Evolutionary conservation across 2,113 vertebrate genomes (phyloP).

Genomic region (Cephalopholis sonnerati): DNA sequence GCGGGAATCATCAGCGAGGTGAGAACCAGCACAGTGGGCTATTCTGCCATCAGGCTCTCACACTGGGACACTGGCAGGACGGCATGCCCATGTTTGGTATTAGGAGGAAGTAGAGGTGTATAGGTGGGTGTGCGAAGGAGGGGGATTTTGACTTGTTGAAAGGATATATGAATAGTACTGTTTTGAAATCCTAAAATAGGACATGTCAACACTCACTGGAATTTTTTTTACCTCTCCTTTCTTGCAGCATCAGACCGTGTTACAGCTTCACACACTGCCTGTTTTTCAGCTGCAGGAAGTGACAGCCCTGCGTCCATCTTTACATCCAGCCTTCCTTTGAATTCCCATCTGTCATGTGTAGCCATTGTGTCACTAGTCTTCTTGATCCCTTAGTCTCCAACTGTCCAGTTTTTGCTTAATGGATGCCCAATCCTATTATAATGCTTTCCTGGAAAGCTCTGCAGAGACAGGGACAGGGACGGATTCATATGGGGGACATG

Average conservation of each 20-base stretch:
- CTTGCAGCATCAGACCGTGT: not conserved
- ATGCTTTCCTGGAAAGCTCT: constrained; percentile 69
- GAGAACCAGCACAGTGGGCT: constrained; percentile 66
- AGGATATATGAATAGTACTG: constrained; percentile 45
- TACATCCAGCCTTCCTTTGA: constrained; percentile 19
- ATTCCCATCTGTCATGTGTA: constrained; percentile 53
- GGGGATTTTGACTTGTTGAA: constrained; percentile 38
- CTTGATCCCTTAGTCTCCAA: constrained; percentile 59
- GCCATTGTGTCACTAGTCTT: constrained; percentile 25
- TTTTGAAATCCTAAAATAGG: constrained; percentile 53
- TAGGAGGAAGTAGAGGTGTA: constrained; percentile 69
- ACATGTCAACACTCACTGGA: constrained; percentile 13
- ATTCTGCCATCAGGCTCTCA: constrained; percentile 63
- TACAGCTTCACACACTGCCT: not conserved
- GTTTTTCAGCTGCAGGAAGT: not conserved
- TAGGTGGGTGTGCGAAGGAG: constrained; percentile 50
- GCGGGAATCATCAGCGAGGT: constrained; percentile 66
- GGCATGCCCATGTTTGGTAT: constrained; percentile 75
- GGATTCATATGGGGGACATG: constrained; percentile 7
- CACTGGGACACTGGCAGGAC: constrained; percentile 58
- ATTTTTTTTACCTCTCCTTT: not conserved
- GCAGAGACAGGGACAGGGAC: constrained; percentile 42
- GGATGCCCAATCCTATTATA: constrained; percentile 69
- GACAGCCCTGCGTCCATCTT: constrained; percentile 21
- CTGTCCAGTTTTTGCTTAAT: constrained; percentile 57